Evolutionary conservation across 2,888 invertebrate species (phyloP), one percentile per base, ranked within the genome.

Genomic region (Lamproptera curius): DNA sequence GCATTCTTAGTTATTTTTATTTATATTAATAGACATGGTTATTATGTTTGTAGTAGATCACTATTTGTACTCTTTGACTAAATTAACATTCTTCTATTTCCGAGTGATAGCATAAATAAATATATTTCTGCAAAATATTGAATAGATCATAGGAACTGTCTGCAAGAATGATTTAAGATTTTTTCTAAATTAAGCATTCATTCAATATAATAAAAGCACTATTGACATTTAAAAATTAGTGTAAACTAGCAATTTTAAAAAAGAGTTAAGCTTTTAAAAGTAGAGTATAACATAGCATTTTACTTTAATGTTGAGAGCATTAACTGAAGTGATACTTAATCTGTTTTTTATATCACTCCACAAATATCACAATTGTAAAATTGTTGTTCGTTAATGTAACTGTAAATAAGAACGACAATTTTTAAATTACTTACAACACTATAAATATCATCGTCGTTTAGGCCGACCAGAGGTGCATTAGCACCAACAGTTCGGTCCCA

Each of bases 401-500:
- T 23, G 5, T 23, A 4, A n/a, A 6, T 16, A 11, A 11, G 1
- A n/a, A 5, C 11, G 4, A 38, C 13, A 26, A n/a, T 16, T 16
- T 6, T 15, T 15, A 34, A 9, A 47, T 28, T 26, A 64, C 91
- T 88, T 77, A 94, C 95, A 75, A 95, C 91, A 73, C 90, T 93
- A 2, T 92, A 77, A 0, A 81, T 77, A 61, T 91, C 91, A 0
- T 78, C 65, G 0, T 72, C 67, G 55, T 70, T 71, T 0, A 62
- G 56, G 1, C 91, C 88, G 13, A 77, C 82, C 8, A 96, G 65
- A 0, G 96, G 96, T 0, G 95, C 92, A 66, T 96, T 95, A 14
- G 94, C 91, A 0, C 94, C 93, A 0, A 94, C 90, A 46, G 82
- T 86, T 0, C 85, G 86, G 59, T 95, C 93, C 95, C 95, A 95